Conservation (phyloP, 2,888 invertebrate genomes). For the Limnephilus rhombicus region DNA sequence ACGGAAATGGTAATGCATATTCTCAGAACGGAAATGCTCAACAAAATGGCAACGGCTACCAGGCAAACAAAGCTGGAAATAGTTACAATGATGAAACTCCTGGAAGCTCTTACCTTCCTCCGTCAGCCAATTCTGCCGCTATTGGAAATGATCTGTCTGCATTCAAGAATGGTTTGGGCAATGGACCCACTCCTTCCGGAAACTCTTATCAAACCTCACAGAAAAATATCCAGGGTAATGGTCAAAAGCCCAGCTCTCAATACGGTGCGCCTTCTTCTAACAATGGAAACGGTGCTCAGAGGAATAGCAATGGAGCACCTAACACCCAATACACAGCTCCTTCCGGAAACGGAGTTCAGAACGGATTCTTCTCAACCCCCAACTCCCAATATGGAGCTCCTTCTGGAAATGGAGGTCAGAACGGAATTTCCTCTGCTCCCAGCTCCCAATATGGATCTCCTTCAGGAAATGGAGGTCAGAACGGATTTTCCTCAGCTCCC, state of each 20-base stretch:
- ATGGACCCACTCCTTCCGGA: conserved; percentile 32
- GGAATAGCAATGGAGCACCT: conserved; percentile 26
- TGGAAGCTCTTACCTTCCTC: conserved; percentile 41
- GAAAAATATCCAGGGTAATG: conserved; percentile 37
- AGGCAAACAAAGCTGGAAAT: conserved; percentile 47
- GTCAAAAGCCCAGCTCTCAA: conserved; percentile 45
- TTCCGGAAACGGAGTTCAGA: too few relatives aligned
- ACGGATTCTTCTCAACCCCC: conserved; percentile 33
- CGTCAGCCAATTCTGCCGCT: conserved; percentile 50
- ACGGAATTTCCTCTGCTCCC: background rate
- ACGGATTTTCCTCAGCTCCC: too few relatives aligned
- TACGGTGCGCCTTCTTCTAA: conserved; percentile 47
- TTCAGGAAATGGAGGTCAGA: too few relatives aligned
- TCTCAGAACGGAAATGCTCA: conserved; percentile 66
- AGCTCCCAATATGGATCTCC: too few relatives aligned
- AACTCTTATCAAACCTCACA: conserved; percentile 47
- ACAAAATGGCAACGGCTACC: conserved; percentile 18
- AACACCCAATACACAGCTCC: conserved; percentile 55
- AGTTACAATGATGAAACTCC: conserved; percentile 18
- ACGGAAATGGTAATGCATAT: conserved; percentile 66
- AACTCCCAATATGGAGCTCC: conserved; percentile 41
- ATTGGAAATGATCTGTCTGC: conserved; percentile 58
- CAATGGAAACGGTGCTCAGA: conserved; percentile 5
- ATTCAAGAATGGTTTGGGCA: conserved; percentile 56
- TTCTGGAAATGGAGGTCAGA: conserved; percentile 11